These are phyloP conservation scores for Chamaetylas fuelleborni DNA, from an alignment of 2,113 vertebrate species.

Conservation along the genomic window DNA sequence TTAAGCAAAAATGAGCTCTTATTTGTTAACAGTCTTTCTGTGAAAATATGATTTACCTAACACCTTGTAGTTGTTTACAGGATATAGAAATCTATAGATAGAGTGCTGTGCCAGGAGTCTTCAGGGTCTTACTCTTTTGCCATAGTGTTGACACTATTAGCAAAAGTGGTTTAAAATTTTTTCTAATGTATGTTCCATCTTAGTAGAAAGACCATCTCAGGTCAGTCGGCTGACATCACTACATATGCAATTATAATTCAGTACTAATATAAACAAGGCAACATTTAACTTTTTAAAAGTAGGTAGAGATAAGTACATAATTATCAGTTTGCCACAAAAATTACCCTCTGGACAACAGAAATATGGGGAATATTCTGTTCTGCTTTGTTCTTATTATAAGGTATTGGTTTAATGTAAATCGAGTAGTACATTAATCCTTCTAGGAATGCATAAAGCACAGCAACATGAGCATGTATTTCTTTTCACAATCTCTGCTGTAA, in stretches of 20 bases:
- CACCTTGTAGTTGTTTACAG: neutral
- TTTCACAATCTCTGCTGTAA: neutral
- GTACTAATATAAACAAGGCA: neutral
- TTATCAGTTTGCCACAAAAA: neutral
- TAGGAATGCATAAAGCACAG: neutral
- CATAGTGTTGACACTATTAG: neutral
- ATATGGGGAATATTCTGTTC: neutral
- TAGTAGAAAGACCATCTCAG: neutral
- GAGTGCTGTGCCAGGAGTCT: neutral
- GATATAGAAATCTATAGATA: neutral
- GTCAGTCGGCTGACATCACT: neutral
- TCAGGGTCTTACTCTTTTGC: neutral
- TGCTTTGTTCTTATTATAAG: neutral
- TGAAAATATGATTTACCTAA: neutral
- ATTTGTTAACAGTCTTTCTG: neutral
- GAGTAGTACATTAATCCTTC: neutral
- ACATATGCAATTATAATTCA: neutral
- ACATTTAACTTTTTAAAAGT: neutral
- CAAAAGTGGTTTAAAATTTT: neutral
- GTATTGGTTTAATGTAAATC: neutral
- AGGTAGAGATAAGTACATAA: neutral
- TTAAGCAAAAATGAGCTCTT: neutral
- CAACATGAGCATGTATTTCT: neutral
- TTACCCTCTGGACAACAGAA: neutral
- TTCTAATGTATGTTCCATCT: neutral